Evolutionary conservation across 1,140 invertebrate genomes (phyloP).

Genomic region (Galleria mellonella): DNA sequence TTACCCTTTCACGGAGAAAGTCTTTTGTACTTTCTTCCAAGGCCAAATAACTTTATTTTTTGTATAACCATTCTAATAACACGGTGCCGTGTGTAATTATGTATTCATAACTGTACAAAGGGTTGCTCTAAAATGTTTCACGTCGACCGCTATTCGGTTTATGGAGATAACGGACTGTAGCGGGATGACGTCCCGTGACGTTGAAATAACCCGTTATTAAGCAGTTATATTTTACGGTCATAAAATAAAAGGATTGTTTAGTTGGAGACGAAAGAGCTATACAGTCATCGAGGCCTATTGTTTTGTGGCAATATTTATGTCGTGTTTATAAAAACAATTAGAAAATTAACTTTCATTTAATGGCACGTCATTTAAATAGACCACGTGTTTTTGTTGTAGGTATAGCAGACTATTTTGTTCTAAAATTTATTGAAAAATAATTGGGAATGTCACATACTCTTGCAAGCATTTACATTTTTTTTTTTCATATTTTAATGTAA

Average conservation of each 20-base stretch:
- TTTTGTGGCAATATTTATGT: no score
- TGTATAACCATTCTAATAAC: conserved; percentile 52
- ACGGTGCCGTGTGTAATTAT: conserved; percentile 67
- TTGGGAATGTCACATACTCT: no score
- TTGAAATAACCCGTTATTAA: conserved; percentile 31
- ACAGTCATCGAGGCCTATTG: background rate
- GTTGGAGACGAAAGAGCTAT: background rate
- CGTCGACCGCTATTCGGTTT: conserved; percentile 39
- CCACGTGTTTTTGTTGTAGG: no score
- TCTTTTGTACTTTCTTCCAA: conserved; percentile 55
- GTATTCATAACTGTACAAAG: conserved; percentile 34
- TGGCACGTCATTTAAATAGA: no score
- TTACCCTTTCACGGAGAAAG: conserved; percentile 58
- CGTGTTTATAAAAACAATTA: no score
- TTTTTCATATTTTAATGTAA: no score
- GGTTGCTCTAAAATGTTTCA: conserved; percentile 59
- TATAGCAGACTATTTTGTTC: no score
- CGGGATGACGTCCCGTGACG: conserved; percentile 25
- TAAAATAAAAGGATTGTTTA: background rate
- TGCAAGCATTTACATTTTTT: no score
- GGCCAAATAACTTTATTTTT: conserved; percentile 47
- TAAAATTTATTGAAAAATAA: no score
- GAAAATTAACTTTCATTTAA: no score
- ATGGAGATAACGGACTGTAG: conserved; percentile 36
- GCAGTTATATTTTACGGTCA: background rate